Conservation (phyloP, 2,113 vertebrate genomes). For the Oryzias celebensis region DNA sequence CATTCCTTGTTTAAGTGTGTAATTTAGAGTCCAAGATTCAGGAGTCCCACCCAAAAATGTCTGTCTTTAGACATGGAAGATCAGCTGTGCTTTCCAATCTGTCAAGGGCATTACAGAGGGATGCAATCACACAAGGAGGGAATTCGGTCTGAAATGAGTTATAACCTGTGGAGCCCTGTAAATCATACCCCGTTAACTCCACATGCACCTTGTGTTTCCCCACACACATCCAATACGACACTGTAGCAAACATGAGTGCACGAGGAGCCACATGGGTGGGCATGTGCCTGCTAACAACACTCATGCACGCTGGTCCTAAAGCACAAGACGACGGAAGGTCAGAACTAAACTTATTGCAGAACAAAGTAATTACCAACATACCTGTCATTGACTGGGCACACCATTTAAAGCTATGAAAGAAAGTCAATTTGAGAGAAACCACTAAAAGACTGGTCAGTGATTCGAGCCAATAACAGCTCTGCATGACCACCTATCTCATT, state of each 20-base stretch:
- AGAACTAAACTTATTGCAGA: conserved; percentile 19
- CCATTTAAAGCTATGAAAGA: conserved; percentile 41
- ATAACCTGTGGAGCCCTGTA: conserved; percentile 64
- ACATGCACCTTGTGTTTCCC: conserved; percentile 20
- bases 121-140: conserved; percentile 64
- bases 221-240: conserved; percentile 29
- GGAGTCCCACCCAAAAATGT: conserved; percentile 56
- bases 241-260: conserved; percentile 21
- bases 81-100: conserved; percentile 68
- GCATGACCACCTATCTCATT: conserved; percentile 59
- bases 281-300: conserved; percentile 7
- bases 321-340: conserved; percentile 1
- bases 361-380: conserved; percentile 54
- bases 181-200: conserved; percentile 59
- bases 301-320: conserved; percentile 3
- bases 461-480: conserved; percentile 59
- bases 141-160: conserved; percentile 72
- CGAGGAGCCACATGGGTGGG: conserved; percentile 15
- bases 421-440: conserved; percentile 57
- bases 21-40: conserved; percentile 65
- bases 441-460: conserved; percentile 64
- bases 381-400: conserved; percentile 38
- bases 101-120: conserved; percentile 71
- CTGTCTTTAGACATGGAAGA: conserved; percentile 68
- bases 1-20: conserved; percentile 43